Evolutionary conservation across 2,797 vertebrate species (phyloP).

Genomic region (Emys orbicularis): DNA sequence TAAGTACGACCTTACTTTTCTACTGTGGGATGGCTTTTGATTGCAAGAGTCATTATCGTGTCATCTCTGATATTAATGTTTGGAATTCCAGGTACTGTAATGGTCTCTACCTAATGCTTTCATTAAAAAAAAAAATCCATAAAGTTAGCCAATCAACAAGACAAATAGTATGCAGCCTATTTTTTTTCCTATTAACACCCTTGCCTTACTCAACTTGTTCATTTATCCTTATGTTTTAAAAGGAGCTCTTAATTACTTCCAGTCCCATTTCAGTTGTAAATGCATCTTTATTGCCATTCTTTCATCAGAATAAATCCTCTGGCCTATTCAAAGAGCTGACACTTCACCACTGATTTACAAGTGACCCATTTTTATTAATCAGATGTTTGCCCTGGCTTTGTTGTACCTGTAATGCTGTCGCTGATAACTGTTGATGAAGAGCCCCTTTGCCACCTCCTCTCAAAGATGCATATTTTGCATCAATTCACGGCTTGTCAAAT

Average conservation of each 20-base stretch:
- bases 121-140: constrained; percentile 25
- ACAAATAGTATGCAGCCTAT: constrained; percentile 34
- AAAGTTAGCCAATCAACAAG: constrained; percentile 50
- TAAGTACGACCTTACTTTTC: constrained; percentile 16
- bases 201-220: constrained; percentile 51
- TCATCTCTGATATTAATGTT: constrained; percentile 50
- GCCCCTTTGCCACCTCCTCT: neutral
- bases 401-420: neutral
- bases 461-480: neutral
- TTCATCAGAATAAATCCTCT: constrained; percentile 85
- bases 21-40: constrained; percentile 36
- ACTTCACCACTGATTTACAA: constrained; percentile 83
- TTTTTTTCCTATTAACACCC: constrained; percentile 34
- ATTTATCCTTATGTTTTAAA: constrained; percentile 82
- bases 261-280: constrained; percentile 84
- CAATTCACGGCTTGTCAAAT: neutral
- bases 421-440: constrained; percentile 29
- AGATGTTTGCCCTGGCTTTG: constrained; percentile 60
- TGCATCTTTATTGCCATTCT: constrained; percentile 81
- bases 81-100: constrained; percentile 27
- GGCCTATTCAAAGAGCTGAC: constrained; percentile 80
- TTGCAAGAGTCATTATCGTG: constrained; percentile 37
- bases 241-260: constrained; percentile 84
- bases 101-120: constrained; percentile 43
- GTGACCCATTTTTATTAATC: constrained; percentile 84